Base-by-base conservation (phyloP, 2,797 vertebrate genomes). In the Hylomyscus alleni region DNA sequence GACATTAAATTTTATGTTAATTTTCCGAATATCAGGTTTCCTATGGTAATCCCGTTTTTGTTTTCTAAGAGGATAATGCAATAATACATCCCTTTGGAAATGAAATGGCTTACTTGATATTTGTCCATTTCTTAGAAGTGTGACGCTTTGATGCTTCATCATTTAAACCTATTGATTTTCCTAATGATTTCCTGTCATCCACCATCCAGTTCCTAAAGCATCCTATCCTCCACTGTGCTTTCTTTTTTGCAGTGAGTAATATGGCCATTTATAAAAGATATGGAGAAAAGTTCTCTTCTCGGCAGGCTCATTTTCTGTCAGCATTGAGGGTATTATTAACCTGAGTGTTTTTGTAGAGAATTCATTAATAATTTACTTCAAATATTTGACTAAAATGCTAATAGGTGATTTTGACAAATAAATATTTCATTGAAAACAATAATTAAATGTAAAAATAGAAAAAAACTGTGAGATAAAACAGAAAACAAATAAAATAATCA, bases 141-240 rank as follows among this genome's bases (percentile, higher is more conserved):
- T 89, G 91, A 92, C 17, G 7, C 90, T 97, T 96, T 97, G 95
- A 52, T 91, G 80, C 54, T 72, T 97, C 95, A 90, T 96, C 24
- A 93, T 97, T 97, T 98, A 91, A 96, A 93, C 47, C 50, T 97
- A 98, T 29, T 91, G 89, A 98, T 83, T 98, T 97, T 88, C 54
- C 76, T 96, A 98, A 95, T 92, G 97, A 97, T 96, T 98, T 98
- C 1, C 85, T 98, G 75, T 96, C 96, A 97, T 90, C 67, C 60
- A 10, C 24, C 72, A 26, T 93, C 83, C 58, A 12, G 77, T 76
- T 96, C 96, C 84, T 88, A 95, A 84, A n/a, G 69, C 52, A 54
- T 85, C 80, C 31, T 60, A 95, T 72, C 5, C 73, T 96, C 11
- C 69, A 84, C 73, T 81, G 73, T 13, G 69, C 80, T 90, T 94